Percentiles rank a stretch among this genome's conserved stretches.
These are phyloP conservation scores for Phainopepla nitens DNA, from an alignment of 2,113 vertebrate species.

Conservation along the genomic window DNA sequence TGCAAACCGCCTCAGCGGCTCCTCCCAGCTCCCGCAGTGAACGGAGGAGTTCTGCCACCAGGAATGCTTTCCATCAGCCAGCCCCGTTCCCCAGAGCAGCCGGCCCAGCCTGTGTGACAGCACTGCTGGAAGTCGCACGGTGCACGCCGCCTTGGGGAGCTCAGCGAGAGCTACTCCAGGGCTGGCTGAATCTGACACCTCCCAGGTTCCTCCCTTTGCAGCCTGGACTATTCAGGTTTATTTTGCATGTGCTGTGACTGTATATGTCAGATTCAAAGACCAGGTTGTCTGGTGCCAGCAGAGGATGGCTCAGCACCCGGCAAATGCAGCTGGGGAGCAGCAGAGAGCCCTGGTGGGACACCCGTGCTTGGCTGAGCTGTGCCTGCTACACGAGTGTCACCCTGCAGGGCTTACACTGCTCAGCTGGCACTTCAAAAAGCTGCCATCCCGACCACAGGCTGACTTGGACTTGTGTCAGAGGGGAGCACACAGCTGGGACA, in stretches of 20 bases:
- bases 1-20: rapidly evolving
- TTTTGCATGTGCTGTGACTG: not conserved
- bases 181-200: not conserved
- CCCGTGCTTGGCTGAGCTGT: not conserved
- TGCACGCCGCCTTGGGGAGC: not conserved
- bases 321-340: not conserved
- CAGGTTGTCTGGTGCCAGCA: rapidly evolving
- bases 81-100: not conserved
- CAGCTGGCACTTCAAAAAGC: not conserved
- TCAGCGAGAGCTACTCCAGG: not conserved
- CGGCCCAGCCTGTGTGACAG: not conserved
- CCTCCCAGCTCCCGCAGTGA: not conserved
- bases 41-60: not conserved
- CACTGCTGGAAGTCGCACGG: rapidly evolving
- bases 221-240: rapidly evolving
- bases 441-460: not conserved
- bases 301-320: not conserved
- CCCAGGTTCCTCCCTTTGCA: not conserved
- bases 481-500: not conserved
- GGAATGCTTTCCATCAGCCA: not conserved
- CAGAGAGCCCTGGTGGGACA: not conserved
- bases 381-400: rapidly evolving
- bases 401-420: not conserved
- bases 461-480: too few species aligned
- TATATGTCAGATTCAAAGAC: rapidly evolving